Evolutionary conservation across 2,888 invertebrate genomes (phyloP).

Genomic region (Drosophila histrio): DNA sequence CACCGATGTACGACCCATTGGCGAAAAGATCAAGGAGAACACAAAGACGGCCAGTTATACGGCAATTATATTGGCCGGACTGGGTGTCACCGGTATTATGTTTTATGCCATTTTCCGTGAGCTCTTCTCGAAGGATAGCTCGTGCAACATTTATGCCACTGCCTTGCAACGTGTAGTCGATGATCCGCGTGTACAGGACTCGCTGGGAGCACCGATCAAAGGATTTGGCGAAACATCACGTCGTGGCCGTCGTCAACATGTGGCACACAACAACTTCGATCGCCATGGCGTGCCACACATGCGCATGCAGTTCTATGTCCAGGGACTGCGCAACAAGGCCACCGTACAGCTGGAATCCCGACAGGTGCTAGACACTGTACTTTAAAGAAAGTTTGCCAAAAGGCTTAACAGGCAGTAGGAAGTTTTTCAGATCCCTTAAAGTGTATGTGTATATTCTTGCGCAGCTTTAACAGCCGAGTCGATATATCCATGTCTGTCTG

Average conservation of each 20-base stretch:
- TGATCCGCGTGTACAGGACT: slow-evolving; percentile 91
- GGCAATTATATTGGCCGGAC: slow-evolving; percentile 91
- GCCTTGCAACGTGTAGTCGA: slow-evolving; percentile 91
- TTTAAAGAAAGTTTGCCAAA: too few species aligned
- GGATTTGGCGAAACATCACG: slow-evolving; percentile 94
- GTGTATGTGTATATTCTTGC: too few species aligned
- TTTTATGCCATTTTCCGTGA: slow-evolving; percentile 94
- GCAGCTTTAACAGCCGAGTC: too few species aligned
- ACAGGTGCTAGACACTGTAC: too few species aligned
- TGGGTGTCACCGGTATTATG: slow-evolving; percentile 92
- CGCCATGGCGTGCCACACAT: slow-evolving; percentile 91
- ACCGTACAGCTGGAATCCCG: slow-evolving; percentile 94
- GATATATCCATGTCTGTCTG: too few species aligned
- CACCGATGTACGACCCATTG: slow-evolving; percentile 87
- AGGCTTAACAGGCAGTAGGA: too few species aligned
- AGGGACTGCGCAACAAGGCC: slow-evolving; percentile 92
- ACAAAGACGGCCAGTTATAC: slow-evolving; percentile 95
- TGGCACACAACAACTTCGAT: slow-evolving; percentile 90
- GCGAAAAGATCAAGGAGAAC: slow-evolving; percentile 93
- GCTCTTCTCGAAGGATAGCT: slow-evolving; percentile 94
- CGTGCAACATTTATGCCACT: slow-evolving; percentile 92
- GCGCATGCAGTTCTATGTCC: slow-evolving; percentile 95
- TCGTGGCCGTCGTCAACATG: slow-evolving; percentile 92
- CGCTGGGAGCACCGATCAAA: slow-evolving; percentile 95
- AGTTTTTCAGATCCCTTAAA: too few species aligned